These are phyloP conservation scores for Drosophila glabriapex DNA, from an alignment of 2,888 invertebrate genomes.

Conservation along the genomic window DNA sequence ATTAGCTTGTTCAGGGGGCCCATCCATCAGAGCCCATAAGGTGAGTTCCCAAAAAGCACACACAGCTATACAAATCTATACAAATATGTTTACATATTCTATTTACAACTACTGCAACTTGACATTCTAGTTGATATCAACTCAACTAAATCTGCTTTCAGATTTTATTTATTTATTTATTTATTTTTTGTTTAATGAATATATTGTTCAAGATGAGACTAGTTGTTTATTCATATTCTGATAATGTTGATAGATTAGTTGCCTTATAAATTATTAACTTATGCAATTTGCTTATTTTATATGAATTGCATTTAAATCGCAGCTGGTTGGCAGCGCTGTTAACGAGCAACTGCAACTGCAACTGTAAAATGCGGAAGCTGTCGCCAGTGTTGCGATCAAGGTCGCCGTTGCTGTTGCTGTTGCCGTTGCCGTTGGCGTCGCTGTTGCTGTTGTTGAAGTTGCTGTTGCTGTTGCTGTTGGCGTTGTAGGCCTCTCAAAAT, in stretches of 20 bases:
- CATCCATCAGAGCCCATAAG: slow-evolving; percentile 97
- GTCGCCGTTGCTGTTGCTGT: slow-evolving; percentile 37
- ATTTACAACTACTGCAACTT: background rate
- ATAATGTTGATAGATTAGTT: background rate
- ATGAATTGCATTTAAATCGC: slow-evolving; percentile 1
- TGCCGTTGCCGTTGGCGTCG: slow-evolving; percentile 8
- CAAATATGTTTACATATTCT: background rate
- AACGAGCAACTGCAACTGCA: slow-evolving; percentile 35
- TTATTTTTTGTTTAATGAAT: background rate
- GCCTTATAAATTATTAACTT: background rate
- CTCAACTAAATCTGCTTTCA: background rate
- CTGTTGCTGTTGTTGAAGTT: slow-evolving; percentile 5
- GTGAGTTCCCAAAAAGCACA: slow-evolving; percentile 81
- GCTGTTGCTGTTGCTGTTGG: slow-evolving; percentile 14
- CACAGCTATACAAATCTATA: background rate
- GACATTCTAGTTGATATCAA: background rate
- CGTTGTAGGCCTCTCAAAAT: slow-evolving; percentile 67
- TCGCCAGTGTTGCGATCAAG: slow-evolving; percentile 55
- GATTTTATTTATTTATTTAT: background rate
- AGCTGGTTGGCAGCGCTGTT: slow-evolving; percentile 21
- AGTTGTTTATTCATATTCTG: background rate
- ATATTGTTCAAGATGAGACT: background rate
- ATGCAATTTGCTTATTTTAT: background rate
- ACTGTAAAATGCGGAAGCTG: slow-evolving; percentile 69
- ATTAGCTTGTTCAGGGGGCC: slow-evolving; percentile 97